A percentile compares a stretch with the other conserved stretches of the same genome.
These are phyloP conservation scores for Riparia riparia DNA, from an alignment of 2,113 vertebrate species.

Conservation along the genomic window DNA sequence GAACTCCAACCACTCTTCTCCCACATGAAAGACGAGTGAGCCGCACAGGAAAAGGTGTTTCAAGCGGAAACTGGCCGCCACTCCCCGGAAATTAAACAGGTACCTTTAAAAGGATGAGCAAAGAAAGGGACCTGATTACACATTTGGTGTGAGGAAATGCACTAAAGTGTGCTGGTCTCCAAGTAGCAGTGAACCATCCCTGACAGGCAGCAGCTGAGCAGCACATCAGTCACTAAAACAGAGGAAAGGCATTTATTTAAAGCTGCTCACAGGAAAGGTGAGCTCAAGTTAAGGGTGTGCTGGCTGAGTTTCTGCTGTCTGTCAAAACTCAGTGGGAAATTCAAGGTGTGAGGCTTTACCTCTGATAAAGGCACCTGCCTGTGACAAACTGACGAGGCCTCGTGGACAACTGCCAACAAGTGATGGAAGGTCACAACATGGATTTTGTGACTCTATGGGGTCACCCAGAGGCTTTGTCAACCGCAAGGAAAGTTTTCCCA, in stretches of 20 bases:
- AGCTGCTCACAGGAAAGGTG: background rate
- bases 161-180: background rate
- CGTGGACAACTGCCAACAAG: background rate
- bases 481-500: background rate
- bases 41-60: conserved; percentile 97
- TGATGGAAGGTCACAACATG: background rate
- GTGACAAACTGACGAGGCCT: background rate
- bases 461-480: background rate
- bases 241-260: background rate
- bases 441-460: background rate
- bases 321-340: background rate
- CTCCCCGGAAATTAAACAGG: conserved; percentile 96
- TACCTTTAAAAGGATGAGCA: conserved; percentile 79
- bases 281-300: background rate
- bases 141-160: background rate
- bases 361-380: background rate
- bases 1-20: conserved; percentile 94
- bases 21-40: conserved; percentile 94
- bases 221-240: background rate
- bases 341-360: background rate
- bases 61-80: conserved; percentile 96
- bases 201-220: background rate
- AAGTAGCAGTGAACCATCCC: background rate
- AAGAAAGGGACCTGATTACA: background rate
- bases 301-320: background rate